Percentiles rank a stretch among this genome's conserved stretches.
Evolutionary conservation across 2,888 invertebrate genomes (phyloP).

Genomic region (Himalopsyche kuldschensis): DNA sequence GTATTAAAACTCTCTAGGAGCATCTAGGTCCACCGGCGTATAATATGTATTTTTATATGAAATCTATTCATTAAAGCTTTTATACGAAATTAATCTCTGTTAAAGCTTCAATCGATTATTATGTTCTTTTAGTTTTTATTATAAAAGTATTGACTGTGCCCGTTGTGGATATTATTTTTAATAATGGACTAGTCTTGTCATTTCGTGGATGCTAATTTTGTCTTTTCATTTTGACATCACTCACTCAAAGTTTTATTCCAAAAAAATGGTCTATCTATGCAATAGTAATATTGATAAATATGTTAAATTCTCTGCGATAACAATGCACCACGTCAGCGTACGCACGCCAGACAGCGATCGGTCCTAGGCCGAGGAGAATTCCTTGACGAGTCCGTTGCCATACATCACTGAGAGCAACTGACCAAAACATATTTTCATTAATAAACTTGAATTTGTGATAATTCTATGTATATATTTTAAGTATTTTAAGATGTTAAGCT

Average conservation of each 20-base stretch:
- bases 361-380: not conserved
- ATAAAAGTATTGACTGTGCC: not conserved
- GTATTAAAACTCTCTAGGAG: not conserved
- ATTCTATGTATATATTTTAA: constrained; percentile 31
- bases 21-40: not conserved
- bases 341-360: too few relatives aligned
- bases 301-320: not conserved
- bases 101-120: not conserved
- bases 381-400: not conserved
- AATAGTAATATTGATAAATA: not conserved
- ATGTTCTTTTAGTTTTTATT: not conserved
- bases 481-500: constrained; percentile 32
- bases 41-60: not conserved
- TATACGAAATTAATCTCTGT: not conserved
- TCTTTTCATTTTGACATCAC: not conserved
- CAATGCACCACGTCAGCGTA: too few relatives aligned
- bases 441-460: constrained; percentile 35
- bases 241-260: not conserved
- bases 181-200: not conserved
- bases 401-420: constrained; percentile 6
- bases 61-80: not conserved
- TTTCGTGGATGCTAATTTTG: not conserved
- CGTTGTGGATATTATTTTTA: not conserved
- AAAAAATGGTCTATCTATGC: not conserved
- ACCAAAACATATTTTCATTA: constrained; percentile 10